A percentile compares a stretch with the other conserved stretches of the same genome.
Evolutionary conservation across 2,797 vertebrate genomes (phyloP).

Genomic region (Labeo calbasu): DNA sequence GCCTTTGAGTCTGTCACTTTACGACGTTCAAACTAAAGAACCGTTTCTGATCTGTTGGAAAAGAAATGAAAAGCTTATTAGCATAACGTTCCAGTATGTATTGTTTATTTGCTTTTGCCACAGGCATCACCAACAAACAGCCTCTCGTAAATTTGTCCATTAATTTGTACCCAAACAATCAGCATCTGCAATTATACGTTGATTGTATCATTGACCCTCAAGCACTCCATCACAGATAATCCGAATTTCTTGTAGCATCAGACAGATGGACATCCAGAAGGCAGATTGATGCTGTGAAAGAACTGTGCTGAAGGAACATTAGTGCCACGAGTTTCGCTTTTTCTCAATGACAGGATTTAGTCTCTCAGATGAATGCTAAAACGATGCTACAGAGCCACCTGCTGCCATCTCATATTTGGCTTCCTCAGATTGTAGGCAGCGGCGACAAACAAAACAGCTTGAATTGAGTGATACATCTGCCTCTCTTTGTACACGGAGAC

Average conservation of each 20-base stretch:
- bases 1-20: background rate
- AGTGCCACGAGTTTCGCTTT: background rate
- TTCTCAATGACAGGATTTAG: conserved; percentile 12
- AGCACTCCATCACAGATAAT: conserved; percentile 21
- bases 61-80: background rate
- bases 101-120: conserved; percentile 16
- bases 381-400: conserved; percentile 28
- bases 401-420: conserved; percentile 26
- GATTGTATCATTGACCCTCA: conserved; percentile 40
- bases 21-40: background rate
- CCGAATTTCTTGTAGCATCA: conserved; percentile 3
- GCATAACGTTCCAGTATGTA: background rate
- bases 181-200: conserved; percentile 22
- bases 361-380: conserved; percentile 28
- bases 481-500: background rate
- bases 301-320: conserved; percentile 10
- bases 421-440: conserved; percentile 6
- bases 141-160: background rate
- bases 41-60: conserved; percentile 13
- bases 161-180: conserved; percentile 33
- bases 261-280: conserved; percentile 45
- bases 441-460: conserved; percentile 37
- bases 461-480: conserved; percentile 21
- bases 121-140: background rate
- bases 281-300: conserved; percentile 16